Evolutionary conservation across 1,140 invertebrate species (phyloP), one percentile per base, ranked within the genome.

Genomic region (Hormaphis cornu): DNA sequence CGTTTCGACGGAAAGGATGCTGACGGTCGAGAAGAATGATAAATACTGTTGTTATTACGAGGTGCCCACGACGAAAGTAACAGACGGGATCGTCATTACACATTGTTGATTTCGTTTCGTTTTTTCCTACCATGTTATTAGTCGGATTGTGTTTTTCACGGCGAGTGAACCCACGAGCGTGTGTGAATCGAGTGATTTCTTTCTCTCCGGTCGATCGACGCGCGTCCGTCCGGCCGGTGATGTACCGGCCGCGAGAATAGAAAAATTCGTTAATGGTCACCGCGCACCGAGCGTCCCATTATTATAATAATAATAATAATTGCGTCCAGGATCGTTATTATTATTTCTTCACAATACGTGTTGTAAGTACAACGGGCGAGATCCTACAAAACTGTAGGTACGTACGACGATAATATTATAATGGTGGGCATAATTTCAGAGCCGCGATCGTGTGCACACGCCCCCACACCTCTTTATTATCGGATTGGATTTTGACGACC

Each of bases 1-100:
- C 37, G n/a, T n/a, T n/a, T 35, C 54, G 54, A 44, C 40, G 24
- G 61, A 50, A 50, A 50, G 61, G 61, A 66, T 20, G 61, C 44
- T 22, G 61, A 66, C 61, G 61, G 61, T 24, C 28, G 33, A 50
- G 28, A 50, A 61, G 7, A 40, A 40, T 40, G 14, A 8, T 40
- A 14, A 8, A 40, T 40, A 40, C 14, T 40, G 14, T 40, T 8
- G 7, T n/a, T n/a, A n/a, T n/a, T n/a, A n/a, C n/a, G n/a, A 40
- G 7, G 14, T n/a, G 18, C 42, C 4, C 9, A 22, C 44, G 61
- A 66, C 50, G 61, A 66, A 66, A 66, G 61, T 48, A 50, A 66
- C 61, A 50, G 35, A 66, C 35, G 61, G 61, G 61, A 66, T 66
- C 61, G 61, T 66, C 61, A 66, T 66, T 66, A 66, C 33, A 61